Evolutionary conservation across 2,113 vertebrate genomes (phyloP), one percentile per base, ranked within the genome.

Genomic region (Hypanus sabinus): DNA sequence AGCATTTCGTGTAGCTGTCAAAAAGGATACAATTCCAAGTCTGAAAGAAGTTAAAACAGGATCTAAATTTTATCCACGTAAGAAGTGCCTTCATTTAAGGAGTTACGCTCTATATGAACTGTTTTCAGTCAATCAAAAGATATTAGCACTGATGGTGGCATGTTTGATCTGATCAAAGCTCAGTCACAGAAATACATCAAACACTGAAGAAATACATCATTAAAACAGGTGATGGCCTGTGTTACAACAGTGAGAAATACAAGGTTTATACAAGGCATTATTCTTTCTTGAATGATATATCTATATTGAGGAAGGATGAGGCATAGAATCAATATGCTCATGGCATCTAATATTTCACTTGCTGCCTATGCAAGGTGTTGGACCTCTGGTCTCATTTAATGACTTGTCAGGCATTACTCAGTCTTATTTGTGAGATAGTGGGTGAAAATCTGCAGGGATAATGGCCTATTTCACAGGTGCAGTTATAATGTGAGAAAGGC

Each of bases 301-400:
- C 96, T 95, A 94, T 95, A 96, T 96, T 96, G 94, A 96, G 94
- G 94, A 70, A 91, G 95, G 75, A 94, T 88, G 94, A 95, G 94
- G 94, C 94, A 93, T 76, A 95, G 92, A 96, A 96, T 96, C 96
- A 96, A 95, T 96, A 94, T 94, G 94, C 80, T 95, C 94, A 95
- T 94, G 96, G 95, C 95, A 95, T 95, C 95, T 96, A 95, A 95
- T 95, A 95, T 96, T 96, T 96, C 95, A 95, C 94, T 83, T 71
- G n/a, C 65, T 93, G 94, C 92, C 95, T 93, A 57, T 93, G 95
- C 95, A 94, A 87, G 93, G 94, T 57, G 57, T 90, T 83, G 87
- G 79, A 79, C 87, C 36, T 75, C 76, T 90, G 46, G 60, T 71
- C 94, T 90, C 83, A 94, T 94, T 85, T 94, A 76, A 80, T 55